phyloP scores from a whole-genome alignment of 2,797 vertebrate genomes.

The Onychomys arenicola region DNA sequence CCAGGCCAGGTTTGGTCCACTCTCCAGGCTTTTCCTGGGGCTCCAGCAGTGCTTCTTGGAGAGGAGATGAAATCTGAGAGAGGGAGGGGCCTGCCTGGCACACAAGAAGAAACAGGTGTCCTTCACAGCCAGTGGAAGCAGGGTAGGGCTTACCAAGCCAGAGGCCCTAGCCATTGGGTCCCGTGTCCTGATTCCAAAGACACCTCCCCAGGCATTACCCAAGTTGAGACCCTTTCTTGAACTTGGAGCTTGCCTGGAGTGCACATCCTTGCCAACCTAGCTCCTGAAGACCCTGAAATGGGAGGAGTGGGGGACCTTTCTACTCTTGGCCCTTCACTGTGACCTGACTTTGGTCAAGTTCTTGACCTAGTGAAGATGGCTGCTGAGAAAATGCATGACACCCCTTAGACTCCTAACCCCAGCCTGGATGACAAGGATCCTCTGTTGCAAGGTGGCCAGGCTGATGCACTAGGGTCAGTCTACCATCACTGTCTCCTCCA shows the following conservation, averaged over 20 bases:
- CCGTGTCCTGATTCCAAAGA: neutral
- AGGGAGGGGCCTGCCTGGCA: neutral
- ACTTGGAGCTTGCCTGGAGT: neutral
- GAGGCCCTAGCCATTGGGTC: neutral
- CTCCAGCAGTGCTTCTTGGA: neutral
- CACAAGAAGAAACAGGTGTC: neutral
- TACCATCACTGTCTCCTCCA: neutral
- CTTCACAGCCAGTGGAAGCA: neutral
- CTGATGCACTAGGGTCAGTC: neutral
- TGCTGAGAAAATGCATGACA: neutral
- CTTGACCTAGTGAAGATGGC: neutral
- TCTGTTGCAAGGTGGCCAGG: neutral
- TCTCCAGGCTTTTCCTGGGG: neutral
- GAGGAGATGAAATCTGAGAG: neutral
- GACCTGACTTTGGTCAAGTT: neutral
- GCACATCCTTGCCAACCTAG: neutral
- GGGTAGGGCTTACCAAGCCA: neutral
- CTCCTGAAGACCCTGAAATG: neutral
- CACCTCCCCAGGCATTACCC: no score
- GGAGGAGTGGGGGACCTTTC: neutral
- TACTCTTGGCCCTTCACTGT: neutral
- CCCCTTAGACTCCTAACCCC: neutral
- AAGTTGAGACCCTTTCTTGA: no score
- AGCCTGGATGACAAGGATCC: fast-evolving
- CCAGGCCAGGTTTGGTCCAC: no score